Conservation (phyloP, 2,888 invertebrate genomes). For the Drosophila koepferae region DNA sequence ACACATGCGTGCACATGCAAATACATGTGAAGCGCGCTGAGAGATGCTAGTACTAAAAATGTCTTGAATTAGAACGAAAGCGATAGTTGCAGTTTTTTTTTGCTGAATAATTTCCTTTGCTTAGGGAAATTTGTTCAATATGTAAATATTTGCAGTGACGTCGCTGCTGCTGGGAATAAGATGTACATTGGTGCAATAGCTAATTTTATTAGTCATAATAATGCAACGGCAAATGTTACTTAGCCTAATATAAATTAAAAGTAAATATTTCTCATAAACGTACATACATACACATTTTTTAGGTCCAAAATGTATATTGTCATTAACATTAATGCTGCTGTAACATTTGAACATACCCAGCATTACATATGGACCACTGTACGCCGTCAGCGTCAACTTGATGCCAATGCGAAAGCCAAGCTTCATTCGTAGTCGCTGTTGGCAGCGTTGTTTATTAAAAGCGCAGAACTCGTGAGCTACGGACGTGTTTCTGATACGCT, state of each 20-base stretch:
- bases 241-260: background rate
- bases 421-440: constrained; percentile 58
- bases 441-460: constrained; percentile 81
- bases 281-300: background rate
- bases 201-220: background rate
- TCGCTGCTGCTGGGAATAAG: constrained; percentile 2
- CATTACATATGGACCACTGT: constrained; percentile 33
- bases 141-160: background rate
- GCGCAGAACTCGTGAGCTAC: constrained; percentile 82
- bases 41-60: background rate
- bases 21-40: background rate
- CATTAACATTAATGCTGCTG: background rate
- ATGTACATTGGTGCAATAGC: constrained; percentile 25
- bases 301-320: no score
- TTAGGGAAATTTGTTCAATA: constrained; percentile 17
- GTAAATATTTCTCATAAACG: background rate
- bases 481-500: constrained; percentile 80
- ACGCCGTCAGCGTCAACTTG: constrained; percentile 24
- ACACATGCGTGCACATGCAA: background rate
- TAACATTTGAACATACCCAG: background rate
- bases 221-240: background rate
- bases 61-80: constrained; percentile 29
- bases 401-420: constrained; percentile 53
- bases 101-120: constrained; percentile 20
- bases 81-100: constrained; percentile 27